Percentiles rank a stretch among this genome's conserved stretches.
Evolutionary conservation across 92 coral and sea anemone genomes (phyloP).

Genomic region (Chrysogorgia sp.): DNA sequence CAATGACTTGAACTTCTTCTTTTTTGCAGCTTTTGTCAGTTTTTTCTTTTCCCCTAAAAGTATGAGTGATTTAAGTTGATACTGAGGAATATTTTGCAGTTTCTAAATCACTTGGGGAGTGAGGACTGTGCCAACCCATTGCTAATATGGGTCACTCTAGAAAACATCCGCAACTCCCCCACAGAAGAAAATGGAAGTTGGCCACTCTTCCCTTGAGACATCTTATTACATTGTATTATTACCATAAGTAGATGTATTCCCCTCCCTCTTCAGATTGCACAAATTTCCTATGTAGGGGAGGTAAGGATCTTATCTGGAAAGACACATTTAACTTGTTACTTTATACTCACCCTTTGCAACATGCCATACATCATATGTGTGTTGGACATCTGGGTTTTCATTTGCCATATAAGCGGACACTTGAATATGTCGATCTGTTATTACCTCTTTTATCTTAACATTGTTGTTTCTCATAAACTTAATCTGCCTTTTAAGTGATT

Average conservation of each 20-base stretch:
- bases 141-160: too few relatives aligned
- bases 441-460: constrained; percentile 41
- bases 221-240: too few relatives aligned
- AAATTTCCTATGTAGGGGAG: background rate
- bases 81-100: too few relatives aligned
- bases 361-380: constrained; percentile 52
- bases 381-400: constrained; percentile 47
- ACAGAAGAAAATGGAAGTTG: too few relatives aligned
- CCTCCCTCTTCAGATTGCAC: too few relatives aligned
- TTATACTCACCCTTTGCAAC: constrained; percentile 37
- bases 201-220: too few relatives aligned
- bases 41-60: constrained; percentile 51
- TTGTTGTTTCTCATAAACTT: constrained; percentile 42
- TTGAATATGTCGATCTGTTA: constrained; percentile 54
- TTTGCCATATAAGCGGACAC: constrained; percentile 47
- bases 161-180: too few relatives aligned
- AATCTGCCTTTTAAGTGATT: constrained; percentile 55
- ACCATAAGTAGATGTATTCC: too few relatives aligned
- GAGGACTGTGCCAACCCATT: too few relatives aligned
- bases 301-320: background rate
- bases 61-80: background rate
- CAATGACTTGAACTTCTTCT: constrained; percentile 44
- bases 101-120: background rate
- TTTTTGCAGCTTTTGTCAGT: constrained; percentile 41
- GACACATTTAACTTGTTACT: too few relatives aligned